These are phyloP conservation scores for Hermaeophaga mercurialis DNA, from an alignment of 2,888 invertebrate genomes.

Conservation along the genomic window DNA sequence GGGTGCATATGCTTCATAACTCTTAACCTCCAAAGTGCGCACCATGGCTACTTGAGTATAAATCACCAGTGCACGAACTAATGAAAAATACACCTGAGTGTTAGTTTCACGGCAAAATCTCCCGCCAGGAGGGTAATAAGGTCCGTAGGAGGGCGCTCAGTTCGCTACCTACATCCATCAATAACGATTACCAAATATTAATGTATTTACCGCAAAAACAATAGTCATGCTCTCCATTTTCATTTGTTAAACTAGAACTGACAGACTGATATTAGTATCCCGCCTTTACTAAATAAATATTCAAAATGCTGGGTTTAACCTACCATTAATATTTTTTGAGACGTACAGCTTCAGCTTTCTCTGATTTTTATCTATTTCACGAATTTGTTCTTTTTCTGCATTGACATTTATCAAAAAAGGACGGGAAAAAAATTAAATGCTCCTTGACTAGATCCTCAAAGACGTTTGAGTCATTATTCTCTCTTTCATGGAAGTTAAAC, in stretches of 20 bases:
- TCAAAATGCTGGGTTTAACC: neutral
- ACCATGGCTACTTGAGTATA: constrained; percentile 39
- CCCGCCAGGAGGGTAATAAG: constrained; percentile 56
- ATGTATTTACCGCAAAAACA: constrained; percentile 45
- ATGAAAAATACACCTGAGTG: constrained; percentile 49
- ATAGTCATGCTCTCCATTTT: constrained; percentile 46
- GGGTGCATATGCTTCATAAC: constrained; percentile 31
- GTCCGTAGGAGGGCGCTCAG: constrained; percentile 51
- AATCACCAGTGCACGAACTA: constrained; percentile 46
- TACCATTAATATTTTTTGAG: constrained; percentile 21
- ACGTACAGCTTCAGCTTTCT: too few relatives aligned
- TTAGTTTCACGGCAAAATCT: constrained; percentile 50
- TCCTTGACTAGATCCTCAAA: too few relatives aligned
- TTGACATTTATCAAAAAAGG: too few relatives aligned
- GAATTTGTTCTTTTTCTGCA: too few relatives aligned
- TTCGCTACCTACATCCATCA: constrained; percentile 56
- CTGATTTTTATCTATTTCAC: too few relatives aligned
- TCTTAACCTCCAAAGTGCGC: constrained; percentile 40
- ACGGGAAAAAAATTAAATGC: too few relatives aligned
- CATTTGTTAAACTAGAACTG: constrained; percentile 41
- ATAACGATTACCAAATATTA: constrained; percentile 55
- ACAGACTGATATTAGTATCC: constrained; percentile 37
- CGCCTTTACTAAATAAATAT: constrained; percentile 30
- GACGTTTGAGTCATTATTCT: too few relatives aligned
- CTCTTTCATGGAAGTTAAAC: too few relatives aligned